A percentile compares a stretch with the other conserved stretches of the same genome.
Conservation (phyloP, 1,140 invertebrate genomes). For the Agraylea sexmaculata region DNA sequence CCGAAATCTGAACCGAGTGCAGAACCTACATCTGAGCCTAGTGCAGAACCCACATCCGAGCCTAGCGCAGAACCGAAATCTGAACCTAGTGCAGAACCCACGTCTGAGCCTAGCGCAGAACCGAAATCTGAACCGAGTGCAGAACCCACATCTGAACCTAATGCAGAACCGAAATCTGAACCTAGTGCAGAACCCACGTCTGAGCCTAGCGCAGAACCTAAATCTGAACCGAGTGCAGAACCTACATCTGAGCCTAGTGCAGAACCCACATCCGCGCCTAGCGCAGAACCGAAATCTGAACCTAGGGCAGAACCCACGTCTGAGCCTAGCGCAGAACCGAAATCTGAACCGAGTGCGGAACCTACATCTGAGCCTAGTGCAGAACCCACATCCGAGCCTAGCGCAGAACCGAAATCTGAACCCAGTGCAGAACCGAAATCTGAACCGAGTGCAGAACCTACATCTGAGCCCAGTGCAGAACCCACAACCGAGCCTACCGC, state of each 20-base stretch:
- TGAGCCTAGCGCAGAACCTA: constrained; percentile 18
- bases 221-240: constrained; percentile 15
- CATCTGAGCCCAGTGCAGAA: constrained; percentile 16
- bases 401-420: constrained; percentile 16
- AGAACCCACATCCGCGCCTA: constrained; percentile 22
- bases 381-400: constrained; percentile 21
- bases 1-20: constrained; percentile 4
- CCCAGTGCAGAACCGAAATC: constrained; percentile 22
- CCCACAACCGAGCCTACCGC: constrained; percentile 12
- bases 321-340: constrained; percentile 20
- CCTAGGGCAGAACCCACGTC: constrained; percentile 16
- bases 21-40: constrained; percentile 12
- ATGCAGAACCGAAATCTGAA: constrained; percentile 15
- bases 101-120: constrained; percentile 22
- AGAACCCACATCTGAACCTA: constrained; percentile 23
- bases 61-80: constrained; percentile 12
- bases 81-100: constrained; percentile 14
- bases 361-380: constrained; percentile 18
- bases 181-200: constrained; percentile 2
- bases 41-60: constrained; percentile 16
- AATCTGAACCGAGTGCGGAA: constrained; percentile 20
- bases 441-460: constrained; percentile 16
- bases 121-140: constrained; percentile 22
- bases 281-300: constrained; percentile 19
- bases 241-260: constrained; percentile 6